Evolutionary conservation across 2,888 invertebrate species (phyloP).

Genomic region (Endomychus coccineus): DNA sequence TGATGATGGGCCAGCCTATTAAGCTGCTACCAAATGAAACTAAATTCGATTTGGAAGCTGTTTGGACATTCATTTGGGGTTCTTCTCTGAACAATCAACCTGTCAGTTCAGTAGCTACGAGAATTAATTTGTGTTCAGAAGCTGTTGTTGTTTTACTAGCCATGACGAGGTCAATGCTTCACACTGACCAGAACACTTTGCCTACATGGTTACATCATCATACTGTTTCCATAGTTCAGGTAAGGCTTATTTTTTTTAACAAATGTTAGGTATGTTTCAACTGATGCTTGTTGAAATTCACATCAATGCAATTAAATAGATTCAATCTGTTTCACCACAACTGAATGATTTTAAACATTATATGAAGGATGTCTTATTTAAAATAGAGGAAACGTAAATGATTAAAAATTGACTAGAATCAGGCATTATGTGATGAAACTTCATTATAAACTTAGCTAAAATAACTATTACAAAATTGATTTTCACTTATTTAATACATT

Average conservation of each 20-base stretch:
- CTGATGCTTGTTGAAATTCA: too few relatives aligned
- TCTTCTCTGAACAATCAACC: constrained; percentile 50
- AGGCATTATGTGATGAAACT: too few relatives aligned
- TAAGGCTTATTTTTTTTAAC: constrained; percentile 29
- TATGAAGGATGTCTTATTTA: too few relatives aligned
- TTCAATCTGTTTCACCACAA: too few relatives aligned
- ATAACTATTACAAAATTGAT: too few relatives aligned
- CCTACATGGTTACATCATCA: constrained; percentile 72
- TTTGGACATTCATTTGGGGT: constrained; percentile 94
- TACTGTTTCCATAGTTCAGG: constrained; percentile 73
- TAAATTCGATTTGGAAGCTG: constrained; percentile 66
- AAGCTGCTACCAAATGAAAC: constrained; percentile 64
- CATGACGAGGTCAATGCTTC: constrained; percentile 72
- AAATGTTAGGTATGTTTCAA: too few relatives aligned
- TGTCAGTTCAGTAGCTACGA: constrained; percentile 58
- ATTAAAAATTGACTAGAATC: too few relatives aligned
- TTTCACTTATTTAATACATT: too few relatives aligned
- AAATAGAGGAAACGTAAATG: too few relatives aligned
- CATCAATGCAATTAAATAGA: too few relatives aligned
- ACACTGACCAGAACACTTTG: constrained; percentile 51
- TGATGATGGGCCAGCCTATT: constrained; percentile 87
- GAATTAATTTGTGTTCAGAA: constrained; percentile 81
- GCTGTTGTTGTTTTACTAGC: constrained; percentile 81
- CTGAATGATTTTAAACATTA: too few relatives aligned
- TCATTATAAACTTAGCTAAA: too few relatives aligned